These are phyloP conservation scores for Tympanoctomys barrerae DNA, from an alignment of 2,797 vertebrate genomes.

Conservation along the genomic window DNA sequence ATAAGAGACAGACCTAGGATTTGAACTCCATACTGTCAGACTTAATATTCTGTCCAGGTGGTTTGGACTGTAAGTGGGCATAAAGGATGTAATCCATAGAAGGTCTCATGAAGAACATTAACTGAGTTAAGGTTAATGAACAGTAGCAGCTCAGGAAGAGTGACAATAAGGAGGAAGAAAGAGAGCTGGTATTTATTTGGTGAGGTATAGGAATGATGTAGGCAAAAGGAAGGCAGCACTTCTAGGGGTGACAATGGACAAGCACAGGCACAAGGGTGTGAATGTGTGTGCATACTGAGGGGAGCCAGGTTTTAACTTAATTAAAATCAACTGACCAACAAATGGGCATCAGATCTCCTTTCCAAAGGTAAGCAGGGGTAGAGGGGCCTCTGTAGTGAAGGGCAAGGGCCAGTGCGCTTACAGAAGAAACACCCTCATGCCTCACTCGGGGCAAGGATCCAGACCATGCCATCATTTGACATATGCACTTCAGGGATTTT, in stretches of 20 bases:
- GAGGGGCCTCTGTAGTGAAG: not conserved
- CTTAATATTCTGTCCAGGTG: not conserved
- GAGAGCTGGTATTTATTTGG: not conserved
- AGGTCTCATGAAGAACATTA: not conserved
- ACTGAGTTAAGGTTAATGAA: not conserved
- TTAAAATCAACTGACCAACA: not conserved
- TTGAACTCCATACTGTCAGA: not conserved
- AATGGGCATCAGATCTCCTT: not conserved
- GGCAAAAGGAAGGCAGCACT: not conserved
- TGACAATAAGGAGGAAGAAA: not conserved
- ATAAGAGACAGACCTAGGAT: not conserved
- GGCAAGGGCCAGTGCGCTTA: not conserved
- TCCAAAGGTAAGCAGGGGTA: not conserved
- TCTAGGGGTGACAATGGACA: not conserved
- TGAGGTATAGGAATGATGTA: not conserved
- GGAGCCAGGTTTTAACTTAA: not conserved
- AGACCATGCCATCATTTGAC: not conserved
- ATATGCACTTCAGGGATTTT: slow-evolving; percentile 26
- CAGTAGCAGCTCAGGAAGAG: not conserved
- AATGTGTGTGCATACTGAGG: not conserved
- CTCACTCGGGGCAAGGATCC: not conserved
- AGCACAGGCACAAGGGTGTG: not conserved
- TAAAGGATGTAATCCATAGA: not conserved
- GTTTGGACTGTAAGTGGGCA: not conserved
- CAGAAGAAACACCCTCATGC: not conserved